Percentiles rank a stretch among this genome's conserved stretches.
These are phyloP conservation scores for Mus minutoides DNA, from an alignment of 2,797 vertebrate species.

Conservation along the genomic window DNA sequence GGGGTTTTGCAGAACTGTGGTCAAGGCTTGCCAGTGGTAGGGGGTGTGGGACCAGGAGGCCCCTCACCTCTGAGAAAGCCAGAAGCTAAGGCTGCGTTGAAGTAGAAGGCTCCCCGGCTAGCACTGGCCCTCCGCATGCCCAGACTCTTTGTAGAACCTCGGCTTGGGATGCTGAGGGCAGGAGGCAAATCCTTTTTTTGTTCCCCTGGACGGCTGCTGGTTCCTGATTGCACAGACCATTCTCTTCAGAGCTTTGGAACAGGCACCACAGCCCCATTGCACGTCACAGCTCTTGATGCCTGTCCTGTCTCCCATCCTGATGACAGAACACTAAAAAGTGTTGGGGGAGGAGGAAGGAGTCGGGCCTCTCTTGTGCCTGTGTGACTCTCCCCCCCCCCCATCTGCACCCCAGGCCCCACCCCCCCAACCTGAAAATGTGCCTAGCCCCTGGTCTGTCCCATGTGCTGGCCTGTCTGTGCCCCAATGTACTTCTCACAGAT, in stretches of 20 bases:
- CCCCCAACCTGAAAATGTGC: background rate
- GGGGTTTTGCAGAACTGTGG: background rate
- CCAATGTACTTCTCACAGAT: background rate
- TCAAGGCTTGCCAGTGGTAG: background rate
- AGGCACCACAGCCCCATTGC: background rate
- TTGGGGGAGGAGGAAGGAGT: constrained; percentile 30
- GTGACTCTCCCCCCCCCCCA: background rate
- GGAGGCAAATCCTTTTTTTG: background rate
- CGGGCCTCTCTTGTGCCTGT: background rate
- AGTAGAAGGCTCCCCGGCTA: background rate
- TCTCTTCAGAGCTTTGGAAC: background rate
- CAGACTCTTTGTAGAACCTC: background rate
- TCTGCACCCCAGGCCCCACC: accelerated
- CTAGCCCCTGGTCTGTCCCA: background rate
- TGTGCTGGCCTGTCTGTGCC: background rate
- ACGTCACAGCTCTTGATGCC: constrained; percentile 12
- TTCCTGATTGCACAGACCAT: background rate
- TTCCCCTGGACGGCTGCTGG: background rate
- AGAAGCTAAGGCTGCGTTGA: background rate
- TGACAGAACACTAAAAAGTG: constrained; percentile 19
- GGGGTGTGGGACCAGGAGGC: background rate
- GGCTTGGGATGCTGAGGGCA: too few relatives aligned
- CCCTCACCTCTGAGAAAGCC: background rate
- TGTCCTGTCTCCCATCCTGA: constrained; percentile 51
- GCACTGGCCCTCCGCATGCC: background rate